phyloP scores from a whole-genome alignment of 2,797 vertebrate genomes.

The Typhlichthys eigenmanni region DNA sequence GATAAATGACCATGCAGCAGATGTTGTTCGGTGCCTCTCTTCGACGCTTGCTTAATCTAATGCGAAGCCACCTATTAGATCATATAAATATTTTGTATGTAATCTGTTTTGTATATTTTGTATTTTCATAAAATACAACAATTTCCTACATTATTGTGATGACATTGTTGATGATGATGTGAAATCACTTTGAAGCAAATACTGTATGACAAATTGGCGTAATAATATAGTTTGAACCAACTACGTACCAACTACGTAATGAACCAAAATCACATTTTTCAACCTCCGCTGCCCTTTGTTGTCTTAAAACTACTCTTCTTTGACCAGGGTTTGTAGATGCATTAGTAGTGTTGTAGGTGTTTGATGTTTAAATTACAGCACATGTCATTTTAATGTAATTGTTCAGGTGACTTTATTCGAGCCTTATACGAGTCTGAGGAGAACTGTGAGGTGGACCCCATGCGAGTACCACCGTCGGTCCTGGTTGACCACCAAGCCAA shows the following conservation, averaged over 20 bases:
- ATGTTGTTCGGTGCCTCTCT: not conserved
- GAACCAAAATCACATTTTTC: not conserved
- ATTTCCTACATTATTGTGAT: not conserved
- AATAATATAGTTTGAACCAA: too few species aligned
- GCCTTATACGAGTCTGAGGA: slow-evolving; percentile 97
- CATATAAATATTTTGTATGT: too few species aligned
- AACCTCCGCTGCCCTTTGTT: too few species aligned
- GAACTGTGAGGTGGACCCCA: slow-evolving; percentile 97
- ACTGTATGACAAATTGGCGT: too few species aligned
- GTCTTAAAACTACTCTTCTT: too few species aligned
- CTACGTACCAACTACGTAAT: not conserved
- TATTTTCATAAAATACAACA: not conserved
- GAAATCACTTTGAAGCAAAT: not conserved
- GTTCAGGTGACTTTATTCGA: slow-evolving; percentile 93
- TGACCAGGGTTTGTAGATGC: too few species aligned
- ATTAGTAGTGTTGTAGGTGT: too few species aligned
- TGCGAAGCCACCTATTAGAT: not conserved
- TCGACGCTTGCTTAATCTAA: not conserved
- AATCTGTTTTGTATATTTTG: too few species aligned
- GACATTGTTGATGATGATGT: too few species aligned
- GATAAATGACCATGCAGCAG: not conserved
- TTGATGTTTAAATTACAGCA: too few species aligned
- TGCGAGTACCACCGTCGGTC: slow-evolving; percentile 93
- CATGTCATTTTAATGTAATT: not conserved
- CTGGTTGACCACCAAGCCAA: slow-evolving; percentile 96